Evolutionary conservation across 2,797 vertebrate genomes (phyloP).

Genomic region (Pachyuromys duprasi): DNA sequence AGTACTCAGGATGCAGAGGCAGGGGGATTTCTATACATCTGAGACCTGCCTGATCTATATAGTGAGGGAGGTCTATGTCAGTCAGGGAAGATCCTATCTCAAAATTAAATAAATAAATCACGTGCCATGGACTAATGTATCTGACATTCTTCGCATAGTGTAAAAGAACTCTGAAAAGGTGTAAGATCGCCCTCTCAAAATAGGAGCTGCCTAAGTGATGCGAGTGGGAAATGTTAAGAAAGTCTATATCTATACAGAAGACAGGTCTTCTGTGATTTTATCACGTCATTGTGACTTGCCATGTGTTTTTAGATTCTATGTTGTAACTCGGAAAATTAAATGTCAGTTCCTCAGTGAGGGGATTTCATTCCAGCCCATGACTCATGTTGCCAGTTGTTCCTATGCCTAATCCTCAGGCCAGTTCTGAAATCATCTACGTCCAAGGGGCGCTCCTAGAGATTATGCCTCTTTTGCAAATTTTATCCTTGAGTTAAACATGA

Average conservation of each 20-base stretch:
- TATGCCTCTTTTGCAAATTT: not conserved
- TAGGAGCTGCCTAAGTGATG: not conserved
- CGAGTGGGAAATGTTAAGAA: not conserved
- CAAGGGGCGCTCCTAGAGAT: not conserved
- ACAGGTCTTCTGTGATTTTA: not conserved
- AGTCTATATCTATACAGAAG: not conserved
- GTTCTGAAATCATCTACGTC: conserved; percentile 24
- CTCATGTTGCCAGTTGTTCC: not conserved
- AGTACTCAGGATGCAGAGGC: not conserved
- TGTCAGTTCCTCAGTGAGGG: not conserved
- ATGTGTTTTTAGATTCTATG: not conserved
- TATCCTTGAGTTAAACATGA: not conserved
- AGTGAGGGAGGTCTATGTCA: not conserved
- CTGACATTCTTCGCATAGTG: not conserved
- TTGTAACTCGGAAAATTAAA: not conserved
- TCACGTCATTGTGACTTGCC: not conserved
- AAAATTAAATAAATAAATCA: not conserved
- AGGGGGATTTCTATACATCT: not conserved
- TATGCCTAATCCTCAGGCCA: not conserved
- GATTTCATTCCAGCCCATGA: not conserved
- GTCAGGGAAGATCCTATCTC: not conserved
- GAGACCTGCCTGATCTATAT: not conserved
- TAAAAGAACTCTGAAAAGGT: not conserved
- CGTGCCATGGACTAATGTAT: not conserved
- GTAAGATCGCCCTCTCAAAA: not conserved